Evolutionary conservation across 2,113 vertebrate genomes (phyloP), one percentile per base, ranked within the genome.

Genomic region (Syngnathus scovelli): DNA sequence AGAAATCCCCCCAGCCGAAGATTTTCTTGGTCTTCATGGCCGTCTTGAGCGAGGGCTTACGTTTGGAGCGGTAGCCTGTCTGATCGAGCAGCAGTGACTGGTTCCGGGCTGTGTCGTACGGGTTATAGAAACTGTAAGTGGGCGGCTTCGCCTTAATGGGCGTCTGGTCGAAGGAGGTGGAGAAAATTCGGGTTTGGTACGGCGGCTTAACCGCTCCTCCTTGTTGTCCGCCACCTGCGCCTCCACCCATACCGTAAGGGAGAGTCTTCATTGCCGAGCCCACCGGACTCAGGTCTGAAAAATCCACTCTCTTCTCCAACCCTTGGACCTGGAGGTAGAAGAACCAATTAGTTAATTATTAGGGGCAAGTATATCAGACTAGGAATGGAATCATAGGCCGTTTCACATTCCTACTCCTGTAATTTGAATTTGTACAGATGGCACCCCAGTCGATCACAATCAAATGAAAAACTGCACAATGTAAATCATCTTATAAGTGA

Each of bases 1-100:
- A 98, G 90, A 99, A 99, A 80, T 98, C 95, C 0, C 97, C 97
- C 97, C 97, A 99, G 46, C 97, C 96, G 0, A 98, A 98, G 62
- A 97, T 96, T 90, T 98, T 99, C 87, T 96, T 97, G 84, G 93
- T 90, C 71, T 96, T 95, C 87, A 89, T 85, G 56, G 93, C 83
- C 0, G 93, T 92, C n/a, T 96, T 96, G 73, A 94, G 85, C 0
- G 88, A 85, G 38, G 94, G 94, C 83, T 98, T 97, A 78, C 95
- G 94, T 64, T 94, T 95, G 61, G 90, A 81, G 10, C 91, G 93
- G 83, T 90, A 91, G 58, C 78, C 92, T 0, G 81, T 93, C 70
- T 90, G 90, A 59, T 94, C 92, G 21, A 88, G 77, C 0, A 83
- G 79, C 0, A 83, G 83, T 0, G 90, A 92, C 76, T 93, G 93